phyloP scores from a whole-genome alignment of 1,140 invertebrate genomes.

The Drosophila elegans region DNA sequence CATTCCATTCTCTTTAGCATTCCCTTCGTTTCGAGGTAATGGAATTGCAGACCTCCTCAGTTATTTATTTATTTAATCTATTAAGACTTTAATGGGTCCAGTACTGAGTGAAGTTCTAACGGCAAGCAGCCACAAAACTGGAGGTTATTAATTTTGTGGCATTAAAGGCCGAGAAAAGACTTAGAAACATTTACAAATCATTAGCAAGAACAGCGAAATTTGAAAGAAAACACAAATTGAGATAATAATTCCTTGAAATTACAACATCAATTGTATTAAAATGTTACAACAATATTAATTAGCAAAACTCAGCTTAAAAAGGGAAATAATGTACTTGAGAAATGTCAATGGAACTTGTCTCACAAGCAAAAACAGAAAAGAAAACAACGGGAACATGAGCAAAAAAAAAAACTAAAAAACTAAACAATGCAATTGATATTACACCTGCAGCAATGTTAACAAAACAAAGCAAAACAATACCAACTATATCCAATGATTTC shows the following conservation, averaged over 20 bases:
- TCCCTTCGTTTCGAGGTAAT: not conserved
- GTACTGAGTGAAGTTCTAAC: slow-evolving; percentile 21
- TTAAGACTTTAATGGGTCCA: slow-evolving; percentile 60
- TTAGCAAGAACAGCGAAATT: slow-evolving; percentile 11
- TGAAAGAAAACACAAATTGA: too few species aligned
- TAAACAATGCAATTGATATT: not conserved
- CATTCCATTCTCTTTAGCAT: slow-evolving; percentile 7
- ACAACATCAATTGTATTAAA: not conserved
- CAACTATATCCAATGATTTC: not conserved
- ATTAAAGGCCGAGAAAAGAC: slow-evolving; percentile 14
- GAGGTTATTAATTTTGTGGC: slow-evolving; percentile 75
- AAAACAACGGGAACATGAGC: not conserved
- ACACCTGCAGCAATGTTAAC: slow-evolving; percentile 3
- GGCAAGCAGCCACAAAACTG: slow-evolving; percentile 40
- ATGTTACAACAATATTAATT: not conserved
- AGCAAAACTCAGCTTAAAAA: not conserved
- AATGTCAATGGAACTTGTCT: not conserved
- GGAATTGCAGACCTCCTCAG: not conserved
- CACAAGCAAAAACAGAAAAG: not conserved
- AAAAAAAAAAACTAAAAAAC: not conserved
- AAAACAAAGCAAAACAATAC: slow-evolving; percentile 12
- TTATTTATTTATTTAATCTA: slow-evolving; percentile 63
- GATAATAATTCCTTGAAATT: not conserved
- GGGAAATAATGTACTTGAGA: too few species aligned
- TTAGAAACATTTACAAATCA: slow-evolving; percentile 13